Evolutionary conservation across 2,797 vertebrate species (phyloP).

Genomic region (Microchirus variegatus): DNA sequence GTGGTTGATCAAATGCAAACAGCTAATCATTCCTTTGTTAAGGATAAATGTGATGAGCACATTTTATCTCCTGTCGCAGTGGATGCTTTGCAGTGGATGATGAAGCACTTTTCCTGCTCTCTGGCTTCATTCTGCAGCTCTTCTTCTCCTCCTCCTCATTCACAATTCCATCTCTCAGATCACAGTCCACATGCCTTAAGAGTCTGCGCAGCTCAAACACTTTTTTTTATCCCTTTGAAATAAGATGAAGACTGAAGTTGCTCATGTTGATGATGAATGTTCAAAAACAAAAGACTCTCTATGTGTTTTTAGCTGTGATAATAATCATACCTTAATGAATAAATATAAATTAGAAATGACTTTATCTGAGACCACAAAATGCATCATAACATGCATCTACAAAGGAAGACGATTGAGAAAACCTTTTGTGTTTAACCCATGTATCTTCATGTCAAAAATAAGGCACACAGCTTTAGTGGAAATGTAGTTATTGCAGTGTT

Average conservation of each 20-base stretch:
- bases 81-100: conserved; percentile 58
- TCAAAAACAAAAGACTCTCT: no score
- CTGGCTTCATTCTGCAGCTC: conserved; percentile 55
- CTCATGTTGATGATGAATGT: no score
- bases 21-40: no score
- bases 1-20: no score
- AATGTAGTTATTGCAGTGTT: conserved; percentile 12
- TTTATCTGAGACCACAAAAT: no score
- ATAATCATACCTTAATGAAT: no score
- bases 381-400: no score
- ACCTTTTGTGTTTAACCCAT: no score
- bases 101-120: conserved; percentile 66
- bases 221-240: conserved; percentile 13
- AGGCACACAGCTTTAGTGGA: not conserved
- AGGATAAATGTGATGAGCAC: not conserved
- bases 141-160: conserved; percentile 52
- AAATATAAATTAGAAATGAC: no score
- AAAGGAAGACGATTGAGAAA: no score
- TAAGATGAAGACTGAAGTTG: not conserved
- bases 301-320: no score
- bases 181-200: conserved; percentile 14
- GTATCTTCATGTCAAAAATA: no score
- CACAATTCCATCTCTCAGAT: conserved; percentile 60
- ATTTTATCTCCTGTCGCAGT: conserved; percentile 40
- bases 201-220: not conserved